These are phyloP conservation scores for Formica exsecta DNA, from an alignment of 1,140 invertebrate genomes.

Conservation along the genomic window DNA sequence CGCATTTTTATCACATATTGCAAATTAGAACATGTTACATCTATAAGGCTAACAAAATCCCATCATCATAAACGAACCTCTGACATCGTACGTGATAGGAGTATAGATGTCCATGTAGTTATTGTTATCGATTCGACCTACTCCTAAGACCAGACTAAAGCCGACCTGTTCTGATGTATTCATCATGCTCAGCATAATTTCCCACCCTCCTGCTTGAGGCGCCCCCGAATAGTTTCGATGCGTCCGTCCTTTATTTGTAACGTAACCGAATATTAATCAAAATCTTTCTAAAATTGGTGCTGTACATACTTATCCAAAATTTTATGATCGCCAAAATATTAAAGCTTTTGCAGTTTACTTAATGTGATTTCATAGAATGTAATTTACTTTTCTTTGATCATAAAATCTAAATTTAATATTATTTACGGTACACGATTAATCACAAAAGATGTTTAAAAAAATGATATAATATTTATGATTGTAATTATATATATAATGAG, in stretches of 20 bases:
- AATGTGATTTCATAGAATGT: background rate
- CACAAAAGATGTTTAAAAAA: background rate
- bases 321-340: slow-evolving; percentile 10
- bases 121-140: slow-evolving; percentile 80
- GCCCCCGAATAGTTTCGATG: slow-evolving; percentile 38
- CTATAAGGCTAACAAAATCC: slow-evolving; percentile 1
- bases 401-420: background rate
- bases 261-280: slow-evolving; percentile 8
- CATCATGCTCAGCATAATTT: slow-evolving; percentile 69
- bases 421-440: background rate
- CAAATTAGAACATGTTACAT: slow-evolving; percentile 9
- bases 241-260: slow-evolving; percentile 7
- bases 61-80: slow-evolving; percentile 37
- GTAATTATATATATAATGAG: background rate
- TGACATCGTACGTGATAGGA: slow-evolving; percentile 12
- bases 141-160: slow-evolving; percentile 75
- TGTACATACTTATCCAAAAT: background rate
- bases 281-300: background rate
- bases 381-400: background rate
- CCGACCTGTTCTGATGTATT: slow-evolving; percentile 71
- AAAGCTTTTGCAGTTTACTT: background rate
- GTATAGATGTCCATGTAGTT: slow-evolving; percentile 71
- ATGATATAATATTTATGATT: background rate
- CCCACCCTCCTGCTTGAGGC: slow-evolving; percentile 34
- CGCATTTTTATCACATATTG: background rate